Evolutionary conservation across 1,140 invertebrate genomes (phyloP).

Genomic region (Drosophila hydei): DNA sequence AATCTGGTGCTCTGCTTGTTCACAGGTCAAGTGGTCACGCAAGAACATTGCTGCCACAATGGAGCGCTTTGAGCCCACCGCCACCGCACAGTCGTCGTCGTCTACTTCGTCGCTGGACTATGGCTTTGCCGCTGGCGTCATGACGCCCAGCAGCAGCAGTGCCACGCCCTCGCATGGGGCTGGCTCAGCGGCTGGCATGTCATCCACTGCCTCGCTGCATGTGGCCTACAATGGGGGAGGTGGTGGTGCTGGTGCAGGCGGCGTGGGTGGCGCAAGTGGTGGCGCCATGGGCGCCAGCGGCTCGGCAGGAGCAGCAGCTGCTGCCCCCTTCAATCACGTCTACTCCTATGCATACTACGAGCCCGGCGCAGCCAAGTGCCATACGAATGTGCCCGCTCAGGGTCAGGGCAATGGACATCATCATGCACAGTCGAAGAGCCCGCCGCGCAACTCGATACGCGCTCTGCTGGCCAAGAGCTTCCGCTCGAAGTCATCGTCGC

Average conservation of each 20-base stretch:
- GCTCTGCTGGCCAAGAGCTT: slow-evolving; percentile 79
- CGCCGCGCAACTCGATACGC: slow-evolving; percentile 83
- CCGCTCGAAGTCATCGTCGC: slow-evolving; percentile 70
- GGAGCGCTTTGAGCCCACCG: slow-evolving; percentile 86
- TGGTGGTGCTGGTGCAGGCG: slow-evolving; percentile 61
- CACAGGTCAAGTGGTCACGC: slow-evolving; percentile 84
- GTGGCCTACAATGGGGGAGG: slow-evolving; percentile 63
- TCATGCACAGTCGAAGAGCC: slow-evolving; percentile 71
- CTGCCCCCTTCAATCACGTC: slow-evolving; percentile 84
- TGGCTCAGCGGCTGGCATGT: slow-evolving; percentile 45
- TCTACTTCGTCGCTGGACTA: slow-evolving; percentile 78
- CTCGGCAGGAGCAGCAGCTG: slow-evolving; percentile 51
- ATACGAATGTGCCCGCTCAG: slow-evolving; percentile 86
- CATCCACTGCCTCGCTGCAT: slow-evolving; percentile 65
- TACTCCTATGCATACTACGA: slow-evolving; percentile 93
- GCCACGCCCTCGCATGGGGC: slow-evolving; percentile 65
- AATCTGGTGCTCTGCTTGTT: background rate
- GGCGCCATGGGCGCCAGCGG: slow-evolving; percentile 63
- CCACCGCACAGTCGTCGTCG: slow-evolving; percentile 67
- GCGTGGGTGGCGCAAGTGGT: slow-evolving; percentile 47
- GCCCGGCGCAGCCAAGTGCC: slow-evolving; percentile 85
- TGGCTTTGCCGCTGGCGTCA: slow-evolving; percentile 76
- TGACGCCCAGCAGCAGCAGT: slow-evolving; percentile 66
- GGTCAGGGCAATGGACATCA: slow-evolving; percentile 21
- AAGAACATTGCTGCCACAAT: slow-evolving; percentile 87